phyloP scores from a whole-genome alignment of 2,888 invertebrate species.

The Hyalella azteca region DNA sequence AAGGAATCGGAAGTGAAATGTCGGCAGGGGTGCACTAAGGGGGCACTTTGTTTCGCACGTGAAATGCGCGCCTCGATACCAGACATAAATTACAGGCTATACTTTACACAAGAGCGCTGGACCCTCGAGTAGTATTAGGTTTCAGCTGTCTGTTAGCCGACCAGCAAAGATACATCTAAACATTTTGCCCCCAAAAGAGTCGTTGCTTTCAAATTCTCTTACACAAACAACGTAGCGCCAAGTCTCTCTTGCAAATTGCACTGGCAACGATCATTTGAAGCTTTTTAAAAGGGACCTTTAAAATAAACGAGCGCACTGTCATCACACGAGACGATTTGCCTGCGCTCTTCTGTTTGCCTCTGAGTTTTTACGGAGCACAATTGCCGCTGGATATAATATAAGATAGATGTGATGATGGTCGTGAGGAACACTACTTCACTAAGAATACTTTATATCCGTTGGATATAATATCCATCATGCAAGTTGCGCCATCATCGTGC shows the following conservation, averaged over 20 bases:
- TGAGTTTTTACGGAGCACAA: constrained; percentile 23
- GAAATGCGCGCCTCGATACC: not conserved
- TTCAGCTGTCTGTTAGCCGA: no score
- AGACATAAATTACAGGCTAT: constrained; percentile 6
- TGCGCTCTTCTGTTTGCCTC: not conserved
- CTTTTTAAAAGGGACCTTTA: constrained; percentile 16
- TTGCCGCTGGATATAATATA: no score
- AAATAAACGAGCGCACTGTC: constrained; percentile 22
- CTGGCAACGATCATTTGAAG: constrained; percentile 7
- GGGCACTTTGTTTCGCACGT: constrained; percentile 8
- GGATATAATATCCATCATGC: no score
- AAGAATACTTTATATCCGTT: no score
- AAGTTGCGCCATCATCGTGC: no score
- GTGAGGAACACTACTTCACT: no score
- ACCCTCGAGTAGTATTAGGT: no score
- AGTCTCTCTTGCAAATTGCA: constrained; percentile 27
- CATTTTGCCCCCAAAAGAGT: constrained; percentile 29
- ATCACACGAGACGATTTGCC: not conserved
- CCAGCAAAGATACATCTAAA: not conserved
- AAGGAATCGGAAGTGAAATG: no score
- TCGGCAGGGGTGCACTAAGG: no score
- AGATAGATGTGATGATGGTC: no score
- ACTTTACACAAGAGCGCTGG: constrained; percentile 1
- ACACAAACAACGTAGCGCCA: not conserved
- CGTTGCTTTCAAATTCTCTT: constrained; percentile 11